phyloP scores from a whole-genome alignment of 2,113 vertebrate species.

The Muntiacus muntjak region DNA sequence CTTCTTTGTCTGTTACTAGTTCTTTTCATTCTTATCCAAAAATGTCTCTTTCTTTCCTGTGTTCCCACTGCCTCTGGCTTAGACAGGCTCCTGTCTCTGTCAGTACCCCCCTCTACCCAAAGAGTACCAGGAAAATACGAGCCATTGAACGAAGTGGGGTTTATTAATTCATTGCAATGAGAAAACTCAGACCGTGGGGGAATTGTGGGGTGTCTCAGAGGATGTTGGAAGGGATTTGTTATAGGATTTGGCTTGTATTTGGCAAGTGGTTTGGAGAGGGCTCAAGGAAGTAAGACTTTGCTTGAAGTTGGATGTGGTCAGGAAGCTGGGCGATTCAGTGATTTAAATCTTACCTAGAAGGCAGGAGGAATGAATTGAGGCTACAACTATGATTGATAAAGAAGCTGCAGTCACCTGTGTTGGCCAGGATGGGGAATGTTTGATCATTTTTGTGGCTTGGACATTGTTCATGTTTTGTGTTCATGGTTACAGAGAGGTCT shows the following conservation, averaged over 20 bases:
- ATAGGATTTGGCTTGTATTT: not conserved
- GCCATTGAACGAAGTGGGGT: not conserved
- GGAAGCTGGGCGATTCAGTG: not conserved
- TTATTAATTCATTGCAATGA: not conserved
- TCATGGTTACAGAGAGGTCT: not conserved
- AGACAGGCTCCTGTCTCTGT: not conserved
- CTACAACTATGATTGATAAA: not conserved
- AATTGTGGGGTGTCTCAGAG: not conserved
- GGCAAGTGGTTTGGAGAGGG: not conserved
- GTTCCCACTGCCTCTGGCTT: no score
- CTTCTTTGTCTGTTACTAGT: not conserved
- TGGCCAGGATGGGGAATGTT: not conserved
- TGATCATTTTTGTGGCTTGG: not conserved
- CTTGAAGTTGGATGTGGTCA: not conserved
- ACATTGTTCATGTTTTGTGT: not conserved
- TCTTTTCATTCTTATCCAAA: not conserved
- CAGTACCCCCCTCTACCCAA: not conserved
- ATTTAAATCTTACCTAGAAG: not conserved
- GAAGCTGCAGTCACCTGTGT: not conserved
- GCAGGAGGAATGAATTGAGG: not conserved
- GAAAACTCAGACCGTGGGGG: not conserved
- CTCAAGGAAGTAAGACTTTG: not conserved
- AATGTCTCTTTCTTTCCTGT: not conserved
- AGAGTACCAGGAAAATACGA: not conserved
- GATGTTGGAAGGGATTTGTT: not conserved